phyloP scores from a whole-genome alignment of 2,113 vertebrate species.

The Trematocara zebra region DNA sequence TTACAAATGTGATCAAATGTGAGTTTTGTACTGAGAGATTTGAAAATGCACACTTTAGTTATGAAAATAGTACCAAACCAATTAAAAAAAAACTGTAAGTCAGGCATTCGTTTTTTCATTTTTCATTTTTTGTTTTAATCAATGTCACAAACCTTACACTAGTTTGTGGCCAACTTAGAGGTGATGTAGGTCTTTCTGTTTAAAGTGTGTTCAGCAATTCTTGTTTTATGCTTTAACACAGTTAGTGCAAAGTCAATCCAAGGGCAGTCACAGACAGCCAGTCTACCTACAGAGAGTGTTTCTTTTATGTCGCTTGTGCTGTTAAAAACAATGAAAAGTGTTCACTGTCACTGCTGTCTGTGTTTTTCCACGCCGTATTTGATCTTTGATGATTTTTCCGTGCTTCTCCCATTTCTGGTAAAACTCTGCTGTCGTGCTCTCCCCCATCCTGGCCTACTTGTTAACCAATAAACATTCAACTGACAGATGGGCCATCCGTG shows the following conservation, averaged over 20 bases:
- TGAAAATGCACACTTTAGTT: too few relatives aligned
- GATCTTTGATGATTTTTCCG: not conserved
- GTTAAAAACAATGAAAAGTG: not conserved
- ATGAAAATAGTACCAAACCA: too few relatives aligned
- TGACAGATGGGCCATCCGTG: not conserved
- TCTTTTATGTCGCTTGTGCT: not conserved
- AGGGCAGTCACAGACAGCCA: not conserved
- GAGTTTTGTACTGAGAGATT: too few relatives aligned
- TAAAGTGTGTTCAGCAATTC: not conserved
- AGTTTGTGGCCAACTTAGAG: not conserved
- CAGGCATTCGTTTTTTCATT: not conserved
- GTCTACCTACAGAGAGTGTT: not conserved
- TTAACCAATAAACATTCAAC: not conserved
- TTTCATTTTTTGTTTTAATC: not conserved
- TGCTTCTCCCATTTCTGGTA: not conserved
- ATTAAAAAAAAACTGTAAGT: not conserved
- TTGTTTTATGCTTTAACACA: not conserved
- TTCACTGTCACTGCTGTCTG: not conserved
- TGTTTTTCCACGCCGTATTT: not conserved
- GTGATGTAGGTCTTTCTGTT: not conserved
- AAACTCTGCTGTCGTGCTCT: not conserved
- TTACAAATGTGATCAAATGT: too few relatives aligned
- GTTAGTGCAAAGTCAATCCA: not conserved
- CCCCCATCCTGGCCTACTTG: not conserved
- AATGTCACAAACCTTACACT: not conserved